These are phyloP conservation scores for Cecidostiba fungosa DNA, from an alignment of 2,888 invertebrate genomes.

Conservation along the genomic window DNA sequence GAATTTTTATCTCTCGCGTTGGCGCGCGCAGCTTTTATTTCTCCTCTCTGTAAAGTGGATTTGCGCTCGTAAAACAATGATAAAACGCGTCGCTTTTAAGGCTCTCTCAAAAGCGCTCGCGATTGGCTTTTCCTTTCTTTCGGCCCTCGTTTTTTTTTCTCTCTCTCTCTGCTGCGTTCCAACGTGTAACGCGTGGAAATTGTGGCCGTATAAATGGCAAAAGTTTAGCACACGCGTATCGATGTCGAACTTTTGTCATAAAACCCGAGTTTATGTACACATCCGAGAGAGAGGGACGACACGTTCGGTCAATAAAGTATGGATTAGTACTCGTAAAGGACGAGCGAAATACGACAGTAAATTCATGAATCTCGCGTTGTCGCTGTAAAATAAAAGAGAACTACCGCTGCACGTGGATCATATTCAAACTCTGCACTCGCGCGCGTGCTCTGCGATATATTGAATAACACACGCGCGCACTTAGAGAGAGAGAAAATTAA, in stretches of 20 bases:
- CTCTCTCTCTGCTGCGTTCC: neutral
- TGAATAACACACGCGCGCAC: neutral
- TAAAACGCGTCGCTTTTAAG: neutral
- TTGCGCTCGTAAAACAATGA: constrained; percentile 22
- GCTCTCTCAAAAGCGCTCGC: constrained; percentile 20
- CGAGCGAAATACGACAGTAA: constrained; percentile 10
- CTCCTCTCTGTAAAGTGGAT: neutral
- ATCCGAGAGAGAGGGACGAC: constrained; percentile 24
- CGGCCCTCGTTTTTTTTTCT: neutral
- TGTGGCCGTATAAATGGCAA: constrained; percentile 15
- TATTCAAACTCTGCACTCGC: neutral
- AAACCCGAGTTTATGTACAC: constrained; percentile 36
- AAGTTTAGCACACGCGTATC: constrained; percentile 12
- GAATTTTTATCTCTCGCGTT: constrained; percentile 6
- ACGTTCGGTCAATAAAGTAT: constrained; percentile 44
- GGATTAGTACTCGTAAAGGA: constrained; percentile 36
- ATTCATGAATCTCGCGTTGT: neutral
- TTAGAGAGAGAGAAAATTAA: neutral
- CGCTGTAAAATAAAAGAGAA: neutral
- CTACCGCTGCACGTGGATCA: neutral
- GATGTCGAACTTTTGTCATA: constrained; percentile 41
- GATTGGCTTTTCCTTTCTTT: constrained; percentile 1
- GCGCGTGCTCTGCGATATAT: too few relatives aligned
- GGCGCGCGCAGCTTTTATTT: neutral
- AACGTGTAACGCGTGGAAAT: constrained; percentile 8